Base-by-base conservation (phyloP, 2,888 invertebrate genomes). In the Mycalesis mineus region DNA sequence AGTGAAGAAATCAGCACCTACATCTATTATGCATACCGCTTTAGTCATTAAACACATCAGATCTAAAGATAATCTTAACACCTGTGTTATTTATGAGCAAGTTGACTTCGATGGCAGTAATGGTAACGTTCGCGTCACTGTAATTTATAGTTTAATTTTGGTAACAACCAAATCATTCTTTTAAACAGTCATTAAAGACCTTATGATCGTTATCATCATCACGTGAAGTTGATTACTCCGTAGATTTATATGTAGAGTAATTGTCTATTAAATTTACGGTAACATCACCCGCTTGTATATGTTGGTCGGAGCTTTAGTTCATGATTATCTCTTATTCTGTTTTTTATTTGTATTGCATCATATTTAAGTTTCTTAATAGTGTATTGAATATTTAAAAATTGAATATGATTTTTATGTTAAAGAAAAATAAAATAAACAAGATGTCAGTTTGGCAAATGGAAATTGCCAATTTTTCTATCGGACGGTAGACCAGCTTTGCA, bases 141-240 rank as follows among this genome's bases (percentile, higher is more conserved):
- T 61, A 57, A 63, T 63, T 63, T 61, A 63, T 63, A 57, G 63
- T 59, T 59, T 61, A 61, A 59, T 61, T 63, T 63, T 50, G 52
- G 59, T 59, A 61, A 57, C 39, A 48, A 39, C 37, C 48, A 57
- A 55, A 57, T 59, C 47, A 54, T 57, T 61, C 57, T 59, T 59
- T 62, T 57, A 55, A 55, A 59, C 59, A 61, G 54, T 31, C 50
- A 62, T 62, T 63, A 59, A 60, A 57, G 48, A 37, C 49, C 58
- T 55, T 47, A 59, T 57, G 63, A 63, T 63, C 57, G 57, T 63
- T 58, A 63, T 62, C 59, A 53, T 57, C 55, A 48, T 62, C 57
- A 62, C 51, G 58, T 47, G 36, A 39, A 59, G 54, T 47, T 52
- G 51, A 62, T 62, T 55, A 52, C 40, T 41, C 40, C 5, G 45